Evolutionary conservation across 2,113 vertebrate genomes (phyloP).

Genomic region (Ia io): DNA sequence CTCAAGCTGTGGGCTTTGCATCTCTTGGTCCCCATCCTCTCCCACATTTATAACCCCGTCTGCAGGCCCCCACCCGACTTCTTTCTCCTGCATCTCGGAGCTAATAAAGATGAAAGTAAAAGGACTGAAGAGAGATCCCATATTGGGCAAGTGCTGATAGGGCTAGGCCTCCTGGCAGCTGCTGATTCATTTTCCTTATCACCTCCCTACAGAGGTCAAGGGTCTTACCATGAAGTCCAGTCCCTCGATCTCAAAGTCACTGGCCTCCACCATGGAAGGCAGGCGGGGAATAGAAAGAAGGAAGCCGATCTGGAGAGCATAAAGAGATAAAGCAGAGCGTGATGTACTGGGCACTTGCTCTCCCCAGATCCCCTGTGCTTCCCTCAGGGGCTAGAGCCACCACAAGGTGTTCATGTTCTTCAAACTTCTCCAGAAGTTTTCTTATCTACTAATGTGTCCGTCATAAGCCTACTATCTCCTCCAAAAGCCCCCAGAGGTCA

Average conservation of each 20-base stretch:
- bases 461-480: background rate
- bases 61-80: background rate
- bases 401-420: background rate
- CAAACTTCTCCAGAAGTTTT: background rate
- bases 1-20: background rate
- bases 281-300: constrained; percentile 93
- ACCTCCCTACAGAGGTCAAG: background rate
- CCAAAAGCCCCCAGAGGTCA: background rate
- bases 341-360: background rate
- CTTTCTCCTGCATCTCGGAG: background rate
- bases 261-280: constrained; percentile 90
- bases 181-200: background rate
- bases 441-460: background rate
- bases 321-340: background rate
- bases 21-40: background rate
- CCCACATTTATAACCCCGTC: background rate
- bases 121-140: background rate
- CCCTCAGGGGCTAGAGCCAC: background rate
- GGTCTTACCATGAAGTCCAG: constrained; percentile 93
- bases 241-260: constrained; percentile 92
- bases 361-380: background rate
- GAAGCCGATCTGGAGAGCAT: constrained; percentile 90
- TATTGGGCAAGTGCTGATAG: background rate
- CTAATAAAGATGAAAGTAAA: background rate
- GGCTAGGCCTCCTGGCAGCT: background rate